These are phyloP conservation scores for Yponomeuta evonymella DNA, from an alignment of 2,888 invertebrate genomes.

Conservation along the genomic window DNA sequence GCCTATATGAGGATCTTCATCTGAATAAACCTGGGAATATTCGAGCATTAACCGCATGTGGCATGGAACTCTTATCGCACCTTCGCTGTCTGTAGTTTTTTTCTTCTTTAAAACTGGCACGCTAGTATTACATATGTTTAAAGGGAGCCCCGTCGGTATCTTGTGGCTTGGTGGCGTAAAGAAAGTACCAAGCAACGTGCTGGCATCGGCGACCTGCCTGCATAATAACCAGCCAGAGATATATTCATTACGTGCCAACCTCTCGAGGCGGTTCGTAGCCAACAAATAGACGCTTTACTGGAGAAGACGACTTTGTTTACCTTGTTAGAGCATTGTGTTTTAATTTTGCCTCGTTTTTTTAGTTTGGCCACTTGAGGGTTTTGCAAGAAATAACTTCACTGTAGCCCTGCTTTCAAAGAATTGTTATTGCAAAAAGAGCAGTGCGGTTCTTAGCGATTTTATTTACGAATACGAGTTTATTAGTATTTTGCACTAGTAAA, in stretches of 20 bases:
- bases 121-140: not conserved
- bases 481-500: too few relatives aligned
- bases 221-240: constrained; percentile 13
- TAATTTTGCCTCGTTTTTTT: not conserved
- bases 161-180: not conserved
- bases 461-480: too few relatives aligned
- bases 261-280: not conserved
- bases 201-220: constrained; percentile 13
- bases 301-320: constrained; percentile 4
- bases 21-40: too few relatives aligned
- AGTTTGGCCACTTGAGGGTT: not conserved
- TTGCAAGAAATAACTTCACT: too few relatives aligned
- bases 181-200: constrained; percentile 6
- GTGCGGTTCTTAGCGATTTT: too few relatives aligned
- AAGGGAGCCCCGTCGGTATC: not conserved
- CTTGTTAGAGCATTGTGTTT: not conserved
- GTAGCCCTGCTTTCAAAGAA: too few relatives aligned
- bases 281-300: constrained; percentile 8
- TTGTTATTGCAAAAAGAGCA: too few relatives aligned
- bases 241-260: constrained; percentile 14
- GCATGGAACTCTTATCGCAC: too few relatives aligned
- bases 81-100: too few relatives aligned
- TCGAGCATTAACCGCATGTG: too few relatives aligned
- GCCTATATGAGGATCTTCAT: too few relatives aligned
- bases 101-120: not conserved